A percentile compares a stretch with the other conserved stretches of the same genome.
Evolutionary conservation across 1,140 invertebrate genomes (phyloP).

Genomic region (Bombus pascuorum): DNA sequence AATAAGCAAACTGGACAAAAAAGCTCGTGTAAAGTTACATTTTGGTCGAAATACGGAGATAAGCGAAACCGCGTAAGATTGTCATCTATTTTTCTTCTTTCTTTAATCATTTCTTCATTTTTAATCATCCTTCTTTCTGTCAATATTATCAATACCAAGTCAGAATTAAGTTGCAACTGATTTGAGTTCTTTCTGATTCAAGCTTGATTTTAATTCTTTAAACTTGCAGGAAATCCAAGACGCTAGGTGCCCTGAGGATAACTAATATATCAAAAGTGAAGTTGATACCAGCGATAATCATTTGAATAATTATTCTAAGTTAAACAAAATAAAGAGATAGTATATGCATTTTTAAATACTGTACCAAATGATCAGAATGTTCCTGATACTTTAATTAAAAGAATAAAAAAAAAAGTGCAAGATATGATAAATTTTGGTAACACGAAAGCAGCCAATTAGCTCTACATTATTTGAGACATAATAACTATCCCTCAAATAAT

Average conservation of each 20-base stretch:
- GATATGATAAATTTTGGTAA: not conserved
- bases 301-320: not conserved
- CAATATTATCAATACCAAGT: not conserved
- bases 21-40: slow-evolving; percentile 89
- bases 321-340: not conserved
- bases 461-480: not conserved
- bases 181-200: too few species aligned
- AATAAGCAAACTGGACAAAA: slow-evolving; percentile 94
- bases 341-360: not conserved
- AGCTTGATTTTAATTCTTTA: slow-evolving; percentile 11
- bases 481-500: not conserved
- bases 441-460: not conserved
- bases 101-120: not conserved
- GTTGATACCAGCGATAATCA: not conserved
- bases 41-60: slow-evolving; percentile 94
- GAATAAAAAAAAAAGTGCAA: not conserved
- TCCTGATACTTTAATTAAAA: not conserved
- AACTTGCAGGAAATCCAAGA: slow-evolving; percentile 79
- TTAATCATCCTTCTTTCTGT: not conserved
- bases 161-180: slow-evolving; percentile 8
- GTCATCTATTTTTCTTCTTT: not conserved
- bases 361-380: not conserved
- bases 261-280: slow-evolving; percentile 64
- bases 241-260: slow-evolving; percentile 78
- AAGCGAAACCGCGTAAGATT: slow-evolving; percentile 83